Base-by-base conservation (phyloP, 2,888 invertebrate species). In the Ornithoptera priamus region DNA sequence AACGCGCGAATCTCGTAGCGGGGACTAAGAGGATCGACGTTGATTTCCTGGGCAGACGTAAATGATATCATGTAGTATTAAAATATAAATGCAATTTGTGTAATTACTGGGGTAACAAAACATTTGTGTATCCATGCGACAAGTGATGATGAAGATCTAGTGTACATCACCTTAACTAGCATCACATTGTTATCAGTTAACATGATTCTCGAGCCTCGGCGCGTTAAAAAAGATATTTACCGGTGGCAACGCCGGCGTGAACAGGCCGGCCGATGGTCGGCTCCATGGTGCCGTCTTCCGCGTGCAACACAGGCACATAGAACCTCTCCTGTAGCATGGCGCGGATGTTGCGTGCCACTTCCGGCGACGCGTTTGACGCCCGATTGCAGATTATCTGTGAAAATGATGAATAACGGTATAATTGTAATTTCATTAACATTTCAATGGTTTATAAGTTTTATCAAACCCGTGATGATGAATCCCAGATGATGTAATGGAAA, bases 261-360 rank as follows among this genome's bases (percentile, higher is more conserved):
- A 97, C 0, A 97, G 96, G 73, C 94, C 94, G 93, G 2, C 97
- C 97, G 72, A 98, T 95, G 56, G 94, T 88, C 64, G 98, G 97
- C 68, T 95, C 95, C 15, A 94, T 85, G 75, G 95, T 95, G 81
- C 95, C 95, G 82, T 97, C 97, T 73, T 95, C 95, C 1, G 95
- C 93, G 80, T 98, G 94, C 74, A 98, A 88, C 50, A 99, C 96
- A 22, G 98, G 98, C 80, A 99, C 97, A 90, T 97, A 98, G 93
- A 94, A 97, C 56, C 95, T 94, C 76, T 97, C 96, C 75, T 94
- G 93, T 57, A 98, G 87, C 78, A 97, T 87, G 62, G 86, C 78
- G 39, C 89, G 82, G 71, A 98, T 96, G 73, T 93, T 93, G 71
- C 80, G 86, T 70, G 81, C 89, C 75, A 94, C 77, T 18, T 88